phyloP scores from a whole-genome alignment of 2,888 invertebrate genomes.

The Luperina nickerlii region DNA sequence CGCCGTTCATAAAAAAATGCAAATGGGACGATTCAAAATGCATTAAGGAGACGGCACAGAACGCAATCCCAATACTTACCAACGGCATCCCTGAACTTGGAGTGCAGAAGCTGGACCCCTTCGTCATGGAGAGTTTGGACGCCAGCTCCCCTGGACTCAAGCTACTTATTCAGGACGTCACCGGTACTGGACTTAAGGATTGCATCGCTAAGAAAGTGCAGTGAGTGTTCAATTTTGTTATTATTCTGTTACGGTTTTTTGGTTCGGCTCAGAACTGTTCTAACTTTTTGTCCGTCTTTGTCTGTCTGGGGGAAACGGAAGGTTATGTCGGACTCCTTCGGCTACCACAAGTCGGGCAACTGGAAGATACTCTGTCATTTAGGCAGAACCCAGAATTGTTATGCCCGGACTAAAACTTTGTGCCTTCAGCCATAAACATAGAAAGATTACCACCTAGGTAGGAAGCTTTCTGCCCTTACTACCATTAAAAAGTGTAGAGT shows the following conservation, averaged over 20 bases:
- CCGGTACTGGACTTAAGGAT: conserved; percentile 72
- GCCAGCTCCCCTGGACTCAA: conserved; percentile 70
- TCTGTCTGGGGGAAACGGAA: not conserved
- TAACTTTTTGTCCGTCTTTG: not conserved
- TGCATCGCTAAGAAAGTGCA: conserved; percentile 72
- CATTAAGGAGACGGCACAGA: conserved; percentile 63
- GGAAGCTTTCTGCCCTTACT: not conserved
- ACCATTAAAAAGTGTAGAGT: not conserved
- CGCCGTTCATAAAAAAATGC: conserved; percentile 73
- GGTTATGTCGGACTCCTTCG: not conserved
- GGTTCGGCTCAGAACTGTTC: not conserved
- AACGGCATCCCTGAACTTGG: conserved; percentile 72
- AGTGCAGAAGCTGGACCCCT: conserved; percentile 72
- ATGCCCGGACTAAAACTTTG: not conserved
- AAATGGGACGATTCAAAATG: conserved; percentile 70
- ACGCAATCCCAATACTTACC: conserved; percentile 64
- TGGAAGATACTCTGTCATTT: not conserved
- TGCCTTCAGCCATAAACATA: too few species aligned
- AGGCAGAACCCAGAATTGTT: not conserved
- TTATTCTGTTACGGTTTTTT: not conserved
- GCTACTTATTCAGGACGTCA: conserved; percentile 69
- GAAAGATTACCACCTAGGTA: not conserved
- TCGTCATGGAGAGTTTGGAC: conserved; percentile 71
- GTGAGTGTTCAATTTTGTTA: conserved; percentile 69
- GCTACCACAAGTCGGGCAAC: not conserved